Evolutionary conservation across 2,888 invertebrate genomes (phyloP).

Genomic region (Aspidapion aeneum): DNA sequence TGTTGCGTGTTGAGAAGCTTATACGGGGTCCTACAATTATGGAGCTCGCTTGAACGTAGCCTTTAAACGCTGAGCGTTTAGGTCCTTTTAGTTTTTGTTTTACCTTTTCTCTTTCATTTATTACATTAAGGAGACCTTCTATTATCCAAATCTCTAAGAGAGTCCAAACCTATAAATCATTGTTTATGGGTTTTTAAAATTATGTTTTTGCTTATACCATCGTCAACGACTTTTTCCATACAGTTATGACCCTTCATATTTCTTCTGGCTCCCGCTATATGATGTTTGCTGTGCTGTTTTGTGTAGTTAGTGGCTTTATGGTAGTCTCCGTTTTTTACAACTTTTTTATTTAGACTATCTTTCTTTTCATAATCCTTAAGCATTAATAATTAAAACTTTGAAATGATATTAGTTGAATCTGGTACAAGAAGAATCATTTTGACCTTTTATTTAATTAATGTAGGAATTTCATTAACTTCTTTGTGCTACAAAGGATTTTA

Average conservation of each 20-base stretch:
- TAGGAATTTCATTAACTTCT: too few species aligned
- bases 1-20: slow-evolving; percentile 33
- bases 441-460: too few species aligned
- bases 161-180: slow-evolving; percentile 17
- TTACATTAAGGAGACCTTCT: slow-evolving; percentile 21
- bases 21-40: slow-evolving; percentile 29
- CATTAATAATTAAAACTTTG: too few species aligned
- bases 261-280: background rate
- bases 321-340: background rate
- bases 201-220: slow-evolving; percentile 5
- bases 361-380: too few species aligned
- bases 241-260: background rate
- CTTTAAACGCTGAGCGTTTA: slow-evolving; percentile 22
- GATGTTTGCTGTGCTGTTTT: background rate
- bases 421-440: too few species aligned
- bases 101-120: slow-evolving; percentile 14
- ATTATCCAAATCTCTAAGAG: slow-evolving; percentile 16
- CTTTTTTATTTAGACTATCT: background rate
- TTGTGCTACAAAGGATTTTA: too few species aligned
- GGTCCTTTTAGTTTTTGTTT: slow-evolving; percentile 19
- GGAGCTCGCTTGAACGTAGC: slow-evolving; percentile 24
- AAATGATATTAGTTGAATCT: too few species aligned
- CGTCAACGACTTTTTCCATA: background rate
- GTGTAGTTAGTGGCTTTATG: background rate
- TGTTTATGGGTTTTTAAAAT: slow-evolving; percentile 16